These are phyloP conservation scores for Alces alces DNA, from an alignment of 2,113 vertebrate genomes.

Conservation along the genomic window DNA sequence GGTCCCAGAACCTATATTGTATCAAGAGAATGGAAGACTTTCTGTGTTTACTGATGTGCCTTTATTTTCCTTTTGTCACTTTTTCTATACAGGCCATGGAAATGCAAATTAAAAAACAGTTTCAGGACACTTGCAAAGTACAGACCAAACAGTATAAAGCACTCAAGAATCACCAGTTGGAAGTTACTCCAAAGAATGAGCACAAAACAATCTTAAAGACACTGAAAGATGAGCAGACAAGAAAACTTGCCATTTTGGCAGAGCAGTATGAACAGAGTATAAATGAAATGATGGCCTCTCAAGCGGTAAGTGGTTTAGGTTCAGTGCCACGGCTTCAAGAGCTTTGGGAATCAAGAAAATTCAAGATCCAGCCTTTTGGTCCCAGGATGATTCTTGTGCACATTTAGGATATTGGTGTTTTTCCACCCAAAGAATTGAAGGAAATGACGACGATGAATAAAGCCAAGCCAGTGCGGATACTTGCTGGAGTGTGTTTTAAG, in stretches of 20 bases:
- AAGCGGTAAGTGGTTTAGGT: constrained; percentile 88
- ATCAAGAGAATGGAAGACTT: neutral
- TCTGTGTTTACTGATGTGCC: neutral
- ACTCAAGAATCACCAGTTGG: constrained; percentile 99
- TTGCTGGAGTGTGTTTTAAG: constrained; percentile 28
- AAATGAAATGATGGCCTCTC: constrained; percentile 99
- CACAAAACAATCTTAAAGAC: constrained; percentile 98
- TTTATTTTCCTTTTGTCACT: neutral
- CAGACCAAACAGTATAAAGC: constrained; percentile 99
- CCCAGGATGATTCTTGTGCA: constrained; percentile 52
- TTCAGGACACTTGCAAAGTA: constrained; percentile 99
- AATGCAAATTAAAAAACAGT: constrained; percentile 99
- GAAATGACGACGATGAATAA: constrained; percentile 34
- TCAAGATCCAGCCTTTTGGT: constrained; percentile 55
- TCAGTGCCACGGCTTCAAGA: constrained; percentile 35
- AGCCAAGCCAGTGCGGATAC: constrained; percentile 48
- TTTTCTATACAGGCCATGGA: constrained; percentile 90
- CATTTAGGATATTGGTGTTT: constrained; percentile 52
- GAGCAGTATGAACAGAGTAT: constrained; percentile 99
- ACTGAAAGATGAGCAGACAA: constrained; percentile 98
- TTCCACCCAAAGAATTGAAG: constrained; percentile 34
- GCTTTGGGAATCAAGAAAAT: constrained; percentile 58
- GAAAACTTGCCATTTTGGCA: constrained; percentile 98
- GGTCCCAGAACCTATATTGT: neutral
- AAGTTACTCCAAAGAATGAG: constrained; percentile 98